These are phyloP conservation scores for Eupithecia subfuscata DNA, from an alignment of 2,888 invertebrate species.

Conservation along the genomic window DNA sequence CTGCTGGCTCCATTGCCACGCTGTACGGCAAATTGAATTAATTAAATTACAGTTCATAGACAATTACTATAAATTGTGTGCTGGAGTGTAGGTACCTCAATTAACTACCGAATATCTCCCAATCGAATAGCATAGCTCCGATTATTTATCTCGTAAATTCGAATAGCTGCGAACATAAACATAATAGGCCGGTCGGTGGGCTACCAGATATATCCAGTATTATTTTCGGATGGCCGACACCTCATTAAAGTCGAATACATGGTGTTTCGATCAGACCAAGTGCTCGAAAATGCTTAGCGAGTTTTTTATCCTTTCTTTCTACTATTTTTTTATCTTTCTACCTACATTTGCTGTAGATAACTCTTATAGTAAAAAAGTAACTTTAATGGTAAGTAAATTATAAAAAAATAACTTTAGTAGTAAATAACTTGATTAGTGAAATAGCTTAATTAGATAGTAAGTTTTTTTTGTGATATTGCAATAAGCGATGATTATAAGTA, in stretches of 20 bases:
- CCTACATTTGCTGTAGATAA: too few species aligned
- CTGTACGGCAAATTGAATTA: too few species aligned
- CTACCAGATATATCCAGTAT: constrained; percentile 26
- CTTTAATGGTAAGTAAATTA: too few species aligned
- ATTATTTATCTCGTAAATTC: constrained; percentile 31
- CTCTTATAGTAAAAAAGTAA: too few species aligned
- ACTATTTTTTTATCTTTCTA: neutral
- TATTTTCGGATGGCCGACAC: constrained; percentile 36
- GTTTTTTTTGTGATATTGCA: neutral
- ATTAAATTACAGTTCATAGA: constrained; percentile 24
- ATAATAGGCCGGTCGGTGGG: constrained; percentile 15
- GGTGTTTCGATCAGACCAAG: constrained; percentile 4
- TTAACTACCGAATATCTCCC: constrained; percentile 28
- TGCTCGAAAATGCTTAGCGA: neutral
- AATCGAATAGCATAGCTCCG: constrained; percentile 16
- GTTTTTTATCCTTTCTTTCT: neutral
- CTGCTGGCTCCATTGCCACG: too few species aligned
- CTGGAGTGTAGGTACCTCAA: constrained; percentile 23
- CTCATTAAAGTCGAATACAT: constrained; percentile 45
- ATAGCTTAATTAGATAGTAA: too few species aligned
- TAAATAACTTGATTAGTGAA: too few species aligned
- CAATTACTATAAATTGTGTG: constrained; percentile 31
- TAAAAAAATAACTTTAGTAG: too few species aligned
- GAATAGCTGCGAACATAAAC: constrained; percentile 19
- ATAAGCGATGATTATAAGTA: neutral